Percentiles rank a stretch among this genome's conserved stretches.
Conservation (phyloP, 2,113 vertebrate species). For the Hiodon alosoides region DNA sequence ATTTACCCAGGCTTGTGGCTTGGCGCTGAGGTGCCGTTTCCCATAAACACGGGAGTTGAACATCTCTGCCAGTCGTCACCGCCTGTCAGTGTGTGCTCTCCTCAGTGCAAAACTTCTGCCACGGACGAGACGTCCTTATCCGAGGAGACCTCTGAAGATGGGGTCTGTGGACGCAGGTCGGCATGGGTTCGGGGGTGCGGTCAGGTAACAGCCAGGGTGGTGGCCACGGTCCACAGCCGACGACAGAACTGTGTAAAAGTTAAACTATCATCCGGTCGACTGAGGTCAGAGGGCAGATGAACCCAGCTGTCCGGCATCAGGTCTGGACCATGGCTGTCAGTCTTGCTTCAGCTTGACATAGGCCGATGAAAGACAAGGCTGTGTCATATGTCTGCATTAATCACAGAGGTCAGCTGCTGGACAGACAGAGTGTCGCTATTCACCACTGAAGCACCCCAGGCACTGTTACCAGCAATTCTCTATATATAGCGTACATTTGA, state of each 20-base stretch:
- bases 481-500: background rate
- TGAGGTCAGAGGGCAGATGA: slow-evolving; percentile 11
- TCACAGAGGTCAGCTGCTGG: slow-evolving; percentile 6
- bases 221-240: too few relatives aligned
- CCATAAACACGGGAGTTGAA: slow-evolving; percentile 46
- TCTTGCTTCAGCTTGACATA: background rate
- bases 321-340: background rate
- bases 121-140: background rate
- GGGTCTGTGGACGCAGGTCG: background rate
- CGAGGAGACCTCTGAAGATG: background rate
- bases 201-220: too few relatives aligned
- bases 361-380: background rate
- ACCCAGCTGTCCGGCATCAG: slow-evolving; percentile 16
- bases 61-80: slow-evolving; percentile 47
- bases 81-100: background rate
- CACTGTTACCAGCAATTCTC: background rate
- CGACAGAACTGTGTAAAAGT: too few relatives aligned
- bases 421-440: background rate
- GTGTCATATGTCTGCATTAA: slow-evolving; percentile 6
- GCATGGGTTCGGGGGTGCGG: background rate
- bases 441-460: background rate
- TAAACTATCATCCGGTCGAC: background rate
- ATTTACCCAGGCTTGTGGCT: slow-evolving; percentile 42
- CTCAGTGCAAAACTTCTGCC: background rate
- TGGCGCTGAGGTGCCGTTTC: slow-evolving; percentile 32